These are phyloP conservation scores for Corynorhinus townsendii DNA, from an alignment of 2,113 vertebrate species.

Conservation along the genomic window DNA sequence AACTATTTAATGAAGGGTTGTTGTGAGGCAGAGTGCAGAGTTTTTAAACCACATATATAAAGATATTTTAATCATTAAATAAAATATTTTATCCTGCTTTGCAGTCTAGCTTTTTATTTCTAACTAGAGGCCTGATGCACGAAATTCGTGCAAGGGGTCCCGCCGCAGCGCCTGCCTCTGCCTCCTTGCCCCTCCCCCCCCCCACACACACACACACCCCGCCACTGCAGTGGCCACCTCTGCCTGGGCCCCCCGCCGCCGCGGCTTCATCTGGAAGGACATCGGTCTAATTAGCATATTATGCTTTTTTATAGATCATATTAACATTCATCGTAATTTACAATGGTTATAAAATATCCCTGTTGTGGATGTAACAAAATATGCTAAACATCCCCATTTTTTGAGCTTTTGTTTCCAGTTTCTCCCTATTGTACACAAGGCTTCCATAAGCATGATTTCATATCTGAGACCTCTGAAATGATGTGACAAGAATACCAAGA, in stretches of 20 bases:
- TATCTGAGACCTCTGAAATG: neutral
- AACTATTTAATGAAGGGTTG: neutral
- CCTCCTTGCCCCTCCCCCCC: too few species aligned
- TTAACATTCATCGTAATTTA: neutral
- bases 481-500: neutral
- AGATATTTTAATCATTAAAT: neutral
- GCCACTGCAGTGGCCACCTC: too few species aligned
- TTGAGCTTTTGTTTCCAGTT: neutral
- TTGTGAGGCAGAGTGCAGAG: neutral
- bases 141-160: too few species aligned
- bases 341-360: neutral
- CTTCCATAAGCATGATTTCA: neutral
- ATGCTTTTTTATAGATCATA: neutral
- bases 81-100: neutral
- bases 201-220: too few species aligned
- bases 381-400: neutral
- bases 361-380: neutral
- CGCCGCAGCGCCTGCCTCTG: too few species aligned
- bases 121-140: neutral
- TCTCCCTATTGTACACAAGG: neutral
- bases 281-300: too few species aligned
- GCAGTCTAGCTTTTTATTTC: neutral
- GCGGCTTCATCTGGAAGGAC: too few species aligned
- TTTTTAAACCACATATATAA: neutral
- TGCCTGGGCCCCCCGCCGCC: too few species aligned